A percentile compares a stretch with the other conserved stretches of the same genome.
Conservation (phyloP, 1,140 invertebrate species). For the Cephus cinctus region DNA sequence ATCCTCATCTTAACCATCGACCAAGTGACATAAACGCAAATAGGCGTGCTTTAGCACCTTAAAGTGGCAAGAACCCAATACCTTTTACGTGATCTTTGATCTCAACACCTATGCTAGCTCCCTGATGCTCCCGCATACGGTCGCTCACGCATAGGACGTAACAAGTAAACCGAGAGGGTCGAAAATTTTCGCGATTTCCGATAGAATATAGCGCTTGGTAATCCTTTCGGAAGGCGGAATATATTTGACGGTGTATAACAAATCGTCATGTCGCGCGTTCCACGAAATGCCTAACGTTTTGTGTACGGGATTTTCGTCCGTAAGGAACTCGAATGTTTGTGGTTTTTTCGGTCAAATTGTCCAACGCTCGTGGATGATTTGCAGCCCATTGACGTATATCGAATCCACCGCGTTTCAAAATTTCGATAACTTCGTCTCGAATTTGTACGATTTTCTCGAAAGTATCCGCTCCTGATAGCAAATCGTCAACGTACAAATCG, state of each 20-base stretch:
- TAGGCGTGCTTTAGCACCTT: too few relatives aligned
- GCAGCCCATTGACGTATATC: constrained; percentile 44
- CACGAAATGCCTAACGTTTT: constrained; percentile 1
- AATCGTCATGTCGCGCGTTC: neutral
- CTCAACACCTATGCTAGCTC: too few relatives aligned
- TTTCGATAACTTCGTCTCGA: constrained; percentile 18
- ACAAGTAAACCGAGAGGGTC: constrained; percentile 30
- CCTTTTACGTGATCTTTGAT: too few relatives aligned
- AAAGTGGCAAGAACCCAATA: too few relatives aligned
- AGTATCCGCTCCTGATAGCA: constrained; percentile 38
- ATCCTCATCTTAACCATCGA: too few relatives aligned
- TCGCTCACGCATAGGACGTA: too few relatives aligned
- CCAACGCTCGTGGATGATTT: constrained; percentile 25
- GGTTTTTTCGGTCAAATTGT: neutral
- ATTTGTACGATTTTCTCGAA: constrained; percentile 32
- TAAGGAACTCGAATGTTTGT: neutral
- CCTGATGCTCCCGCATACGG: too few relatives aligned
- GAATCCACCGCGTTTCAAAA: constrained; percentile 31
- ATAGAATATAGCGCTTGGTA: constrained; percentile 13
- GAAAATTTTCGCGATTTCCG: constrained; percentile 15
- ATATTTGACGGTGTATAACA: neutral
- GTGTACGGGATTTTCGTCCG: constrained; percentile 1
- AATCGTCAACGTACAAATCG: constrained; percentile 52
- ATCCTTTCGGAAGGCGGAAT: neutral
- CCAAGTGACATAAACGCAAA: too few relatives aligned